Conservation (phyloP, 2,113 vertebrate species). For the Heloderma charlesbogerti region DNA sequence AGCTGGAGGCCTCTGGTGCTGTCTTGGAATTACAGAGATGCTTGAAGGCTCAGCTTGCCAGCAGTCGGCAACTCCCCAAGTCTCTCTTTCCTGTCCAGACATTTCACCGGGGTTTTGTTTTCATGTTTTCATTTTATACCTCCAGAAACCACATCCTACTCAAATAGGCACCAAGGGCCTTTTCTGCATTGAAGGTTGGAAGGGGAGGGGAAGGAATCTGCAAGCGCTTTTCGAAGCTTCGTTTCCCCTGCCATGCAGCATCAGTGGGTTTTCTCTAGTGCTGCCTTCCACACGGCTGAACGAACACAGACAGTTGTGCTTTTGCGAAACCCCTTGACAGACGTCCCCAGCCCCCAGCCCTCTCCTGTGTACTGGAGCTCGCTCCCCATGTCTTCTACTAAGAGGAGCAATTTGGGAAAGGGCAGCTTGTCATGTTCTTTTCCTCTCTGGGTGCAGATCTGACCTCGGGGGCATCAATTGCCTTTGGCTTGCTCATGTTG, state of each 20-base stretch:
- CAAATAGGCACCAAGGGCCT: not conserved
- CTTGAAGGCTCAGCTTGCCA: not conserved
- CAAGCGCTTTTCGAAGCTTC: constrained; percentile 32
- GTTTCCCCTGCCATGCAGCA: constrained; percentile 48
- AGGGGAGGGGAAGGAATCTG: not conserved
- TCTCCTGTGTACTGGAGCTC: constrained; percentile 40
- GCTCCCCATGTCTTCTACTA: constrained; percentile 27
- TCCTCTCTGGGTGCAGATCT: not conserved
- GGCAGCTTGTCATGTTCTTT: constrained; percentile 17
- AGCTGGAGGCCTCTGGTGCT: not conserved
- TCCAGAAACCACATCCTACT: constrained; percentile 24
- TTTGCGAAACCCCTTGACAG: constrained; percentile 64
- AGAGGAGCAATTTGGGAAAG: constrained; percentile 25
- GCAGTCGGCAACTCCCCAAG: not conserved
- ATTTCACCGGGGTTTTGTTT: constrained; percentile 22
- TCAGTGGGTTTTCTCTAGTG: constrained; percentile 56
- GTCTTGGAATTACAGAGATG: no score
- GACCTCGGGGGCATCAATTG: accelerated
- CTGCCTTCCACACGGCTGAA: constrained; percentile 71
- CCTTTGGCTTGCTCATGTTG: not conserved
- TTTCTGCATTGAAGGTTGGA: constrained; percentile 20
- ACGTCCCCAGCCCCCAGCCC: constrained; percentile 24
- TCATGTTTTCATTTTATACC: constrained; percentile 26
- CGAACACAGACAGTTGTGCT: constrained; percentile 63
- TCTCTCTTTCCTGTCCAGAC: no score